Evolutionary conservation across 1,140 invertebrate species (phyloP), one percentile per base, ranked within the genome.

Genomic region (Xylocopa sonorina): DNA sequence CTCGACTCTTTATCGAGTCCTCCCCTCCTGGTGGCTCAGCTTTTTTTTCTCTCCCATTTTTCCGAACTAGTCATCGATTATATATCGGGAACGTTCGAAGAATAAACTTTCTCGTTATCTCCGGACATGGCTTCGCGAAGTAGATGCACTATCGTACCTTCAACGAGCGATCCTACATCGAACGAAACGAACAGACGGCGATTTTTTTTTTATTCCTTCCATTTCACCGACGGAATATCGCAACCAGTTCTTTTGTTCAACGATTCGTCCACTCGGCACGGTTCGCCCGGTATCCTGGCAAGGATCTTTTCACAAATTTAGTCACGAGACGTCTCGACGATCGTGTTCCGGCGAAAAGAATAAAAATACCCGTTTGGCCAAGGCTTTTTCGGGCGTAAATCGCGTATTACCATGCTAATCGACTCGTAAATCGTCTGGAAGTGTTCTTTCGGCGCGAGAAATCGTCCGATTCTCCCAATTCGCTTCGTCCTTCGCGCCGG

Each of bases 391-490:
- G 80, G 57, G 72, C 72, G 72, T 86, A 87, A 89, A 87, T 88
- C 76, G 78, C 75, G 66, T 78, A 89, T 89, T 89, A 89, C 81
- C 78, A 88, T 89, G 87, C 82, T 89, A 89, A 88, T 89, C 86
- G 88, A 85, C 81, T 89, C 87, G 85, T 89, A 89, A 89, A 88
- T 88, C 81, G 71, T 68, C 63, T 77, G 76, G 57, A 57, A 53
- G 83, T 78, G 77, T 86, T 78, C 81, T 77, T 80, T 79, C 73
- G 57, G 68, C 64, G 75, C 66, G 86, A 83, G 81, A 79, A 80
- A 80, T 83, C 51, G 71, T 66, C 71, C 75, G 76, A 66, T 72
- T 58, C 66, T 50, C 64, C n/a, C n/a, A n/a, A 60, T 71, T 86
- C 73, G 48, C 62, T 46, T 51, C 24, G 72, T 82, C 81, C 76